These are phyloP conservation scores for Drosophila borealis DNA, from an alignment of 2,888 invertebrate species.

Conservation along the genomic window DNA sequence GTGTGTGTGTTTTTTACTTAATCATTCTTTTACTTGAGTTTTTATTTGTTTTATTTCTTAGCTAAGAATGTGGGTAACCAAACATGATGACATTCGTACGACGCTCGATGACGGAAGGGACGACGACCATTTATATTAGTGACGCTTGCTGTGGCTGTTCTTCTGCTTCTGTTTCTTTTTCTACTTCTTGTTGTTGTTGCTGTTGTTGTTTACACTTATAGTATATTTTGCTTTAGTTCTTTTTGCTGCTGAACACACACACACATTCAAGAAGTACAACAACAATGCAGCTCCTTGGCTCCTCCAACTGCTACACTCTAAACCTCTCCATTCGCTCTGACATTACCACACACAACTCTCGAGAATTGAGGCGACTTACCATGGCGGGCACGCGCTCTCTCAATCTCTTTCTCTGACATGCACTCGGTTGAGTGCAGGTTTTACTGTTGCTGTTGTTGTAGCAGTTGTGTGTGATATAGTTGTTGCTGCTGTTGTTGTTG, in stretches of 20 bases:
- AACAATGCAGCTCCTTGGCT: constrained; percentile 24
- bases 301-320: constrained; percentile 3
- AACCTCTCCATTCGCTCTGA: neutral
- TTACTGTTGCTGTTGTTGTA: constrained; percentile 41
- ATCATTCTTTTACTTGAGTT: constrained; percentile 28
- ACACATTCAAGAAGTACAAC: constrained; percentile 37
- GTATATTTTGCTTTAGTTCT: constrained; percentile 58
- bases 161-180: constrained; percentile 8
- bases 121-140: constrained; percentile 67
- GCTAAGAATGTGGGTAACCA: constrained; percentile 58
- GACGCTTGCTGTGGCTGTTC: constrained; percentile 58
- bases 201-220: constrained; percentile 61
- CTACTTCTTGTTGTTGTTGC: constrained; percentile 15
- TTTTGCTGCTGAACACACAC: constrained; percentile 47
- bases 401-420: no score
- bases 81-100: constrained; percentile 72
- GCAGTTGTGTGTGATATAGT: constrained; percentile 56
- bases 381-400: constrained; percentile 30
- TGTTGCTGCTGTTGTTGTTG: constrained; percentile 43
- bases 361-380: constrained; percentile 41
- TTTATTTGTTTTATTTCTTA: constrained; percentile 52
- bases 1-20: constrained; percentile 11
- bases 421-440: constrained; percentile 21
- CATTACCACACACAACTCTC: constrained; percentile 30
- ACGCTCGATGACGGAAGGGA: constrained; percentile 74